Conservation (phyloP, 2,888 invertebrate genomes). For the Rambutsinella grinnellia region DNA sequence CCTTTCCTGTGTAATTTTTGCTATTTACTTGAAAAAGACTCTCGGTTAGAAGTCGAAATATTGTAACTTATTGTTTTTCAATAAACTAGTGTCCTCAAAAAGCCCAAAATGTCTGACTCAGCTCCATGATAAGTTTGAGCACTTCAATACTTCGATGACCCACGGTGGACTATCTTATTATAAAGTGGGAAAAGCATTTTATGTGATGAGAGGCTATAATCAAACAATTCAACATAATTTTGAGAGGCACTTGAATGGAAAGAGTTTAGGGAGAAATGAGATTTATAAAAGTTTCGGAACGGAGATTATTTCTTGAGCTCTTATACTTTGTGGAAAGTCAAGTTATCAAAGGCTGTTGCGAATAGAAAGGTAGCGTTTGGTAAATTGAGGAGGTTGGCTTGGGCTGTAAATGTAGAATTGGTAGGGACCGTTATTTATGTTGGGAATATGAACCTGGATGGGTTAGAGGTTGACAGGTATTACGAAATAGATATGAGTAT, state of each 20-base stretch:
- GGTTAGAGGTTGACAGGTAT: constrained; percentile 1
- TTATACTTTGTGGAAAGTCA: constrained; percentile 41
- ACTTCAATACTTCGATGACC: constrained; percentile 19
- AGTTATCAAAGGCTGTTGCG: background rate
- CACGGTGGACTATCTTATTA: constrained; percentile 43
- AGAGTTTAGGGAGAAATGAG: constrained; percentile 9
- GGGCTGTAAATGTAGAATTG: constrained; percentile 24
- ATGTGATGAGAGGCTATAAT: background rate
- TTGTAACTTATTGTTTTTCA: too few species aligned
- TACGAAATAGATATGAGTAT: background rate
- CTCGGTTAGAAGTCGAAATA: too few species aligned
- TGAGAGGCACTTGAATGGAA: constrained; percentile 12
- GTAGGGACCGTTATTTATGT: constrained; percentile 25
- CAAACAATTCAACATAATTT: constrained; percentile 19
- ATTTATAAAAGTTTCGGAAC: constrained; percentile 10
- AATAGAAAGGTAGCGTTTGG: background rate
- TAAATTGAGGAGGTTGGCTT: background rate
- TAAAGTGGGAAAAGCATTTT: background rate
- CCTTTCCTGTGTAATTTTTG: too few species aligned
- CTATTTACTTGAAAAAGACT: too few species aligned
- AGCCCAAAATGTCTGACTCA: too few species aligned
- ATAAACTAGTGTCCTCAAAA: too few species aligned
- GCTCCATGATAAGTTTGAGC: background rate
- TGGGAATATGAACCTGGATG: background rate
- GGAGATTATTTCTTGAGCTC: constrained; percentile 41